Percentiles rank a stretch among this genome's conserved stretches.
Conservation (phyloP, 1,140 invertebrate genomes). For the Chrysomallon squamiferum region DNA sequence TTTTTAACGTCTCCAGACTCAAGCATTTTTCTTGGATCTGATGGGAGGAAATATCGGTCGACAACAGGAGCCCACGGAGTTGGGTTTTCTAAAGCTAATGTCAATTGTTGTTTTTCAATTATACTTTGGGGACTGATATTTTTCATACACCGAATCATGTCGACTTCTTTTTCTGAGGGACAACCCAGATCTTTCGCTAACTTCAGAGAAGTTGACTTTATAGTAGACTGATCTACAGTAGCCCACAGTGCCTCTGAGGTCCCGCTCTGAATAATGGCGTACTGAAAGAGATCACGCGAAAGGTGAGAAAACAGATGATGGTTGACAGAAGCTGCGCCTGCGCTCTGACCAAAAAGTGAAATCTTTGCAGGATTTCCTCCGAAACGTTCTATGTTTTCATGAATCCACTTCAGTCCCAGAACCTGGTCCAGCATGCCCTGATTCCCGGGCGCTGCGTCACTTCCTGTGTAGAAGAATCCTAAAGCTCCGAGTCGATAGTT, state of each 20-base stretch:
- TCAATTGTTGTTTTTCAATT: constrained; percentile 80
- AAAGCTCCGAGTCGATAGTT: constrained; percentile 82
- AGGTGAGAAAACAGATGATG: constrained; percentile 88
- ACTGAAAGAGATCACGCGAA: constrained; percentile 81
- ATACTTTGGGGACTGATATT: constrained; percentile 74
- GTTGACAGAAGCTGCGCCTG: constrained; percentile 77
- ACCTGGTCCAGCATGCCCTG: constrained; percentile 69
- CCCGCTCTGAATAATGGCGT: constrained; percentile 71
- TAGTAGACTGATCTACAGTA: constrained; percentile 82
- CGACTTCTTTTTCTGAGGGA: constrained; percentile 59
- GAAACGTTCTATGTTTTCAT: constrained; percentile 74
- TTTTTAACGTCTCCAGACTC: constrained; percentile 2
- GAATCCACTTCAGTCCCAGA: constrained; percentile 75
- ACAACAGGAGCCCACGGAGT: not conserved
- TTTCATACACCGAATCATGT: constrained; percentile 80
- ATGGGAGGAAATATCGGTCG: constrained; percentile 9
- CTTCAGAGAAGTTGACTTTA: constrained; percentile 71
- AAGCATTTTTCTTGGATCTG: not conserved
- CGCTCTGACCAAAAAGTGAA: constrained; percentile 74
- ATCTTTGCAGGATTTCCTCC: constrained; percentile 74
- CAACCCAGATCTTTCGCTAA: constrained; percentile 24
- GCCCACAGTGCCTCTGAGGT: constrained; percentile 83
- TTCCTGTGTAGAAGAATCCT: constrained; percentile 70
- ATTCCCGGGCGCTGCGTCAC: constrained; percentile 50
- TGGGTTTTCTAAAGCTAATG: constrained; percentile 68